Evolutionary conservation across 1,140 invertebrate genomes (phyloP).

Genomic region (Atta texana): DNA sequence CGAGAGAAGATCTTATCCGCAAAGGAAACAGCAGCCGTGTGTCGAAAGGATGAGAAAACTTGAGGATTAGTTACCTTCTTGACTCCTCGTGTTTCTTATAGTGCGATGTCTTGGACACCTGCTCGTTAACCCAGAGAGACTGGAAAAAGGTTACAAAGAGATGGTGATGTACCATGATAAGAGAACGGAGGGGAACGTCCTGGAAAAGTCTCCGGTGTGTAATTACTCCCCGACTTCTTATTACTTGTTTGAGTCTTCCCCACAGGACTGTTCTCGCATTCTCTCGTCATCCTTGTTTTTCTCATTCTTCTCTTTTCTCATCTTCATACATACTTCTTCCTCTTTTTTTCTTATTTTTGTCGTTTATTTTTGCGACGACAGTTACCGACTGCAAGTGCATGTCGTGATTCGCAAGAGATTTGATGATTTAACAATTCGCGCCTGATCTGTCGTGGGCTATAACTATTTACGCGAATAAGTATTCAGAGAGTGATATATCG

Average conservation of each 20-base stretch:
- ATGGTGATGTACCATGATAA: slow-evolving; percentile 26
- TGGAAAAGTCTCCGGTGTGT: slow-evolving; percentile 78
- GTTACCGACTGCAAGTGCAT: neutral
- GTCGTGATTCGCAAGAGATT: slow-evolving; percentile 12
- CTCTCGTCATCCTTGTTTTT: slow-evolving; percentile 48
- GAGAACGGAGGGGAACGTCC: neutral
- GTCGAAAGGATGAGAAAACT: slow-evolving; percentile 46
- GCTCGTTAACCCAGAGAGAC: slow-evolving; percentile 73
- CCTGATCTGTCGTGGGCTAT: neutral
- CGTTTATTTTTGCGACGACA: neutral
- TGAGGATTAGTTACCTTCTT: slow-evolving; percentile 51
- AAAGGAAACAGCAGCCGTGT: slow-evolving; percentile 8
- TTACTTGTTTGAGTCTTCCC: slow-evolving; percentile 72
- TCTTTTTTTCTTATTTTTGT: slow-evolving; percentile 20
- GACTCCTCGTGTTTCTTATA: slow-evolving; percentile 68
- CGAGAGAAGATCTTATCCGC: neutral
- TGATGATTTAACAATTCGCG: neutral
- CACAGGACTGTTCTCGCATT: slow-evolving; percentile 71
- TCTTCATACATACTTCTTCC: neutral
- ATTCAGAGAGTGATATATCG: neutral
- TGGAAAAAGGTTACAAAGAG: slow-evolving; percentile 74
- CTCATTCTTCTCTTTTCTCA: slow-evolving; percentile 24
- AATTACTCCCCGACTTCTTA: slow-evolving; percentile 80
- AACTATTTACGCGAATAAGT: slow-evolving; percentile 47
- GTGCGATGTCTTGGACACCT: slow-evolving; percentile 64